Evolutionary conservation across 2,113 vertebrate species (phyloP), one percentile per base, ranked within the genome.

Genomic region (Tricholaema leucomelas): DNA sequence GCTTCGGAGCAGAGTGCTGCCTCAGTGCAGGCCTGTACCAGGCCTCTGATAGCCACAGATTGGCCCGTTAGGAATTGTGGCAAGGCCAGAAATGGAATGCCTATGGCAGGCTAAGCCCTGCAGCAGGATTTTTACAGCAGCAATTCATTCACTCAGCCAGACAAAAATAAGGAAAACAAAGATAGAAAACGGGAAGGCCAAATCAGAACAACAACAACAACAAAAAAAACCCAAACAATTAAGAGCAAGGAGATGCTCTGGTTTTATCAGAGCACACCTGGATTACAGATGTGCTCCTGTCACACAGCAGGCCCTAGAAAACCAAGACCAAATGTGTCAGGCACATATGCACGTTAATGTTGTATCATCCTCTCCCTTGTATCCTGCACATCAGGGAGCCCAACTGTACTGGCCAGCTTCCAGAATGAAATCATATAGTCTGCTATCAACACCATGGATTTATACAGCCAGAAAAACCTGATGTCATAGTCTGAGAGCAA

Each of bases 381-480:
- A 88, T 74, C 60, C 67, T 59, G 59, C 35, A 73, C 58, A 85
- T 72, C 71, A 87, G 79, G 42, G 38, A 95, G 55, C 59, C 64
- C 85, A 86, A 92, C 64, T 56, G 88, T 21, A 76, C 46, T 92
- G 91, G 94, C 71, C 38, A 8, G n/a, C 40, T 73, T 88, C 91
- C 87, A 94, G 71, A 82, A 82, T 92, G 87, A 96, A 90, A 87
- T 92, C 95, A 96, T 69, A 79, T 6, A 77, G 83, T 67, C 81
- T 87, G 71, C 88, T 91, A 92, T 92, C 84, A 94, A 72, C 91
- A 56, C 74, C n/a, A 28, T 20, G 60, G 85, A 92, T 92, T 93
- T 88, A 15, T 89, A 87, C 74, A 93, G 70, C 67, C 89, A 91
- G 78, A 93, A 89, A 87, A 79, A 35, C 44, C 71, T 92, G 78